Evolutionary conservation across 2,797 vertebrate genomes (phyloP).

Genomic region (Balearica regulorum): DNA sequence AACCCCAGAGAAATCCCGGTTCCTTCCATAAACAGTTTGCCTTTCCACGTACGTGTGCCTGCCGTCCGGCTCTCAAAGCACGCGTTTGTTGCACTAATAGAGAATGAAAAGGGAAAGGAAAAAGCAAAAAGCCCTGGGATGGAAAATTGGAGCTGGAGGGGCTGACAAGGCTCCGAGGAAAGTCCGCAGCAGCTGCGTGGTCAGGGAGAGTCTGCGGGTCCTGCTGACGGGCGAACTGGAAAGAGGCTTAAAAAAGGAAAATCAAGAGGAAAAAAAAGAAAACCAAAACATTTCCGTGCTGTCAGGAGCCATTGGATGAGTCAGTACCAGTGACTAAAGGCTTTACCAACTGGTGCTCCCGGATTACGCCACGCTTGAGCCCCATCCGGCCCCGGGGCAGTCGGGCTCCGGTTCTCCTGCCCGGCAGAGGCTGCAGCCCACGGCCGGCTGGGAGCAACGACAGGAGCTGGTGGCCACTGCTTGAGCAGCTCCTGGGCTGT

Average conservation of each 20-base stretch:
- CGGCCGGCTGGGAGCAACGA: not conserved
- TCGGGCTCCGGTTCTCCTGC: rapidly evolving
- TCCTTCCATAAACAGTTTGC: not conserved
- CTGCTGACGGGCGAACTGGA: rapidly evolving
- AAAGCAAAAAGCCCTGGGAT: not conserved
- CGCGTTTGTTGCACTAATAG: not conserved
- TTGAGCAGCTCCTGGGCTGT: not conserved
- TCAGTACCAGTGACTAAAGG: rapidly evolving
- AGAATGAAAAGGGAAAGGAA: not conserved
- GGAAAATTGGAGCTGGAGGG: not conserved
- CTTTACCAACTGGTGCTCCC: not conserved
- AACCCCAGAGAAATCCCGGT: not conserved
- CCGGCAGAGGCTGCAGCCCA: not conserved
- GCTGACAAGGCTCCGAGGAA: not conserved
- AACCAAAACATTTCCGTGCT: not conserved
- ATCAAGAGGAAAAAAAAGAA: not conserved
- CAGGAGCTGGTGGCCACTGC: not conserved
- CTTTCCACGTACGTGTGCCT: not conserved
- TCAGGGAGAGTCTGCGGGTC: not conserved
- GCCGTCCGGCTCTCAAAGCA: not conserved
- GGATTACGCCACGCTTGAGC: not conserved
- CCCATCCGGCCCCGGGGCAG: rapidly evolving
- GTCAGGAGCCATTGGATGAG: not conserved
- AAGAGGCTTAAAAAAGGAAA: not conserved
- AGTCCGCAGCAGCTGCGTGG: rapidly evolving